Evolutionary conservation across 2,113 vertebrate species (phyloP), one percentile per base, ranked within the genome.

Genomic region (Osmerus eperlanus): DNA sequence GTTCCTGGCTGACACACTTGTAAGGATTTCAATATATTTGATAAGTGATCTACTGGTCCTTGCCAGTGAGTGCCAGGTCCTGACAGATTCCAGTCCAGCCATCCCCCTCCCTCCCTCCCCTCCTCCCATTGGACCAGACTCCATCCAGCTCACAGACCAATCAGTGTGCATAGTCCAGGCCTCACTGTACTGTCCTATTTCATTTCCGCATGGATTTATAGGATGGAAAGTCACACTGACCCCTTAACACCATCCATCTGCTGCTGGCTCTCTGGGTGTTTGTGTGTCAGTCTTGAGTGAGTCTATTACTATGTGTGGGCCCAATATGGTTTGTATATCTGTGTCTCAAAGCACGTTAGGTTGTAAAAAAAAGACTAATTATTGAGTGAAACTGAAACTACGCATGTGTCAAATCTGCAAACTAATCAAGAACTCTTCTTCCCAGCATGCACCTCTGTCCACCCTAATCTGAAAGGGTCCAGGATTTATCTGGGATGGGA

Each of bases 11-110:
- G 19, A 78, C 71, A 71, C 28, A 64, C 78, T 62, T 69, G 65
- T 68, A 71, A 59, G 81, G 78, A 89, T 69, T 15, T 80, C 80
- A 83, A 81, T 80, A 76, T 83, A 86, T 83, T 70, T 80, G 82
- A 88, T 58, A 79, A 78, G 7, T 70, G 77, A 89, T 83, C 86
- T 82, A 85, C 86, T 84, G 77, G 80, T 71, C n/a, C 12, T 63
- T 75, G 65, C 58, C 68, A 83, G 81, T 66, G 64, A 79, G 71
- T 67, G 58, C 68, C 64, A 73, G 81, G 83, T 75, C 78, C 74
- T 61, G 56, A 72, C 62, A 76, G 80, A 86, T 89, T 89, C 85
- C 25, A 68, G 55, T 21, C 68, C 18, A 18, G 65, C 41, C 75
- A 61, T 25, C 3, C 25, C 61, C 73, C 58, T 4, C 70, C 72